phyloP scores from a whole-genome alignment of 2,888 invertebrate species.

The Pseudococcus jackbeardsleyi region DNA sequence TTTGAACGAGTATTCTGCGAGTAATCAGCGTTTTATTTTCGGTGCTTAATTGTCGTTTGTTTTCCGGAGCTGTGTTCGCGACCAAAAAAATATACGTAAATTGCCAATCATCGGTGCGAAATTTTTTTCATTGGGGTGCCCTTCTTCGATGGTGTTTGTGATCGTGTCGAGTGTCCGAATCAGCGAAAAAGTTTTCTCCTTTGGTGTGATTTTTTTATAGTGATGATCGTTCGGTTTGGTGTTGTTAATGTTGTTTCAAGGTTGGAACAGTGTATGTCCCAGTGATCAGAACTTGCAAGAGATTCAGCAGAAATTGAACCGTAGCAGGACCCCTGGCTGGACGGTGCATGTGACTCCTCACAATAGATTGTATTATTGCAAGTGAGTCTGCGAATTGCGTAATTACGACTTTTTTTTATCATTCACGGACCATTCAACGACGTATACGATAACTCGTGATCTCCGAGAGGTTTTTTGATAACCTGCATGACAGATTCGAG shows the following conservation, averaged over 20 bases:
- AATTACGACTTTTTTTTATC: neutral
- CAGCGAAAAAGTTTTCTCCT: neutral
- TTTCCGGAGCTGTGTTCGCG: constrained; percentile 20
- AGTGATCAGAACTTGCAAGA: constrained; percentile 53
- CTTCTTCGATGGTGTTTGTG: neutral
- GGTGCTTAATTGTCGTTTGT: constrained; percentile 36
- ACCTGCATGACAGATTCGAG: neutral
- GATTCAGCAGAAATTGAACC: constrained; percentile 55
- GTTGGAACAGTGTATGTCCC: constrained; percentile 57
- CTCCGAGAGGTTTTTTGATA: neutral
- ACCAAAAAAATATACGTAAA: constrained; percentile 14
- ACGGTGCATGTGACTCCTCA: constrained; percentile 53
- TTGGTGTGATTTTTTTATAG: neutral
- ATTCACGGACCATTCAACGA: neutral
- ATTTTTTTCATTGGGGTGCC: neutral
- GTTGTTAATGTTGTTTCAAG: constrained; percentile 63
- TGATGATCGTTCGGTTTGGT: constrained; percentile 49
- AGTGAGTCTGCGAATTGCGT: constrained; percentile 12
- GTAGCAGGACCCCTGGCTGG: constrained; percentile 58
- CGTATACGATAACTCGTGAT: neutral
- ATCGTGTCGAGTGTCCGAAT: neutral
- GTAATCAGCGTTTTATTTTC: constrained; percentile 23
- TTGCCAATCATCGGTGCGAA: neutral
- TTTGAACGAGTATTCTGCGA: constrained; percentile 29
- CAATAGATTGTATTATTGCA: constrained; percentile 58